phyloP scores from a whole-genome alignment of 2,113 vertebrate genomes.

The Scopus umbretta region DNA sequence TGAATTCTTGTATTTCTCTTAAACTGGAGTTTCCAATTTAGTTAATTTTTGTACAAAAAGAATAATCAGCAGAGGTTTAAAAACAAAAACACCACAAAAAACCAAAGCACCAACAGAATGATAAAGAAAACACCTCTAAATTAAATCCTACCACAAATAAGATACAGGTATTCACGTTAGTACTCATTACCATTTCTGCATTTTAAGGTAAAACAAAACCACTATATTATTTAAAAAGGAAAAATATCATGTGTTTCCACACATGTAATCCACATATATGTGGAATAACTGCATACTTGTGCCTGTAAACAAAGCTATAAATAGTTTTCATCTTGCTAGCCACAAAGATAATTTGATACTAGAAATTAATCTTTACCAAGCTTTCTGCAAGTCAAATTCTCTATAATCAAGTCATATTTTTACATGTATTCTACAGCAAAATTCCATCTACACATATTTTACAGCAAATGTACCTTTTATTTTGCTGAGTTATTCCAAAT shows the following conservation, averaged over 20 bases:
- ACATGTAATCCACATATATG: background rate
- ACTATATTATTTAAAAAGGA: background rate
- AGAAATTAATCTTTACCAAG: constrained; percentile 40
- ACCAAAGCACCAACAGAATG: background rate
- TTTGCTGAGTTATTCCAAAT: constrained; percentile 24
- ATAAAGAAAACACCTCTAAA: constrained; percentile 38
- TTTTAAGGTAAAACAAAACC: constrained; percentile 57
- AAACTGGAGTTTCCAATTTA: background rate
- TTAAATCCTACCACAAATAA: constrained; percentile 36
- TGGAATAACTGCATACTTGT: constrained; percentile 34
- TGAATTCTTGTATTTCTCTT: background rate
- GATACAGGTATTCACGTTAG: constrained; percentile 14
- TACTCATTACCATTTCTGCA: constrained; percentile 50
- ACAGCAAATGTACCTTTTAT: background rate
- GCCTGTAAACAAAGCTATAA: constrained; percentile 25
- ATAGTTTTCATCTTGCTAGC: background rate
- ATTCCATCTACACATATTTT: background rate
- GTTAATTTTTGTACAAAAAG: background rate
- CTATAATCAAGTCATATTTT: background rate
- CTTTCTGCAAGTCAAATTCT: constrained; percentile 31
- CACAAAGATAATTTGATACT: constrained; percentile 13
- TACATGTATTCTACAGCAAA: background rate
- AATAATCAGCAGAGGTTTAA: background rate
- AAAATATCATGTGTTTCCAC: background rate
- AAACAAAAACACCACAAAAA: background rate